Evolutionary conservation across 2,113 vertebrate species (phyloP).

Genomic region (Nicator chloris): DNA sequence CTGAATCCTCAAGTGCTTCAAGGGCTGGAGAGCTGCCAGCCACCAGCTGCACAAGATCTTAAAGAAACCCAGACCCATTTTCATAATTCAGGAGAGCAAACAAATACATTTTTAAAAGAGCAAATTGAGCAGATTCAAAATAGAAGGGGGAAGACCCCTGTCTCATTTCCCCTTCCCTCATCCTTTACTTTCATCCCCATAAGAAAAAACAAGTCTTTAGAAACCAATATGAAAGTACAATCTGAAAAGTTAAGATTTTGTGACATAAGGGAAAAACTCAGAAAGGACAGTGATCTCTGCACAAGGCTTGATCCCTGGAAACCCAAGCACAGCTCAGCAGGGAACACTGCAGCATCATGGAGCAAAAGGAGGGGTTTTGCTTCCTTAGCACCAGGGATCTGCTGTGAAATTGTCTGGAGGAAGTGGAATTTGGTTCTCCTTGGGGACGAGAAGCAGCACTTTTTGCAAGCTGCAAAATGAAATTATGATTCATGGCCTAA

Average conservation of each 20-base stretch:
- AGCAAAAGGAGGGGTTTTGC: not conserved
- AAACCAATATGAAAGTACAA: not conserved
- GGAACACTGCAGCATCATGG: not conserved
- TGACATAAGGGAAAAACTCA: not conserved
- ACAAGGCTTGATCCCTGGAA: not conserved
- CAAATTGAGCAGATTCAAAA: not conserved
- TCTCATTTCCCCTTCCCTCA: not conserved
- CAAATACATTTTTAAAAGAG: not conserved
- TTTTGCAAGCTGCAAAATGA: not conserved
- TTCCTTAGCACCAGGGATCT: not conserved
- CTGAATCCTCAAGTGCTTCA: conserved; percentile 60
- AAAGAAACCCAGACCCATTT: conserved; percentile 3
- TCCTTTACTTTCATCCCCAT: not conserved
- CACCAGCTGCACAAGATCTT: conserved; percentile 62
- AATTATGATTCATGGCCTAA: not conserved
- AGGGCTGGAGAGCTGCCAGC: conserved; percentile 46
- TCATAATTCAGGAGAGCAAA: not conserved
- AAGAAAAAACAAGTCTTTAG: not conserved
- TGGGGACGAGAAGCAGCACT: not conserved
- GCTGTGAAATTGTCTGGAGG: not conserved
- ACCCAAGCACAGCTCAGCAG: not conserved
- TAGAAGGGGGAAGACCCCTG: not conserved
- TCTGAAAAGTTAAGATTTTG: not conserved
- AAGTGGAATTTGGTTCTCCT: not conserved
- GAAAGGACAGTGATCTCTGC: not conserved